Evolutionary conservation across 2,888 invertebrate species (phyloP), one percentile per base, ranked within the genome.

Genomic region (Yponomeuta sedellus): DNA sequence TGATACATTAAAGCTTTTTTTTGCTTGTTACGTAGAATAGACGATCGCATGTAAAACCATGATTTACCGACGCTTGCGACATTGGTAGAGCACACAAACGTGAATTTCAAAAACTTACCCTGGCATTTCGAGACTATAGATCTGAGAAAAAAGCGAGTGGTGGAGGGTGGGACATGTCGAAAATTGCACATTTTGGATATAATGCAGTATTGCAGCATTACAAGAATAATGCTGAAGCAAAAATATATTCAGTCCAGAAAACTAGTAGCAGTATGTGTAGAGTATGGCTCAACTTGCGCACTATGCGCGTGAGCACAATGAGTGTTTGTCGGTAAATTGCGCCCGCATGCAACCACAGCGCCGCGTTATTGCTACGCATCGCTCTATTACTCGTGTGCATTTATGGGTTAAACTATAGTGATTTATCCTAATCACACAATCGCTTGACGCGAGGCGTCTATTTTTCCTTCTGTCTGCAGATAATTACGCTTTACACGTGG

Each of bases 351-450:
- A 61, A 61, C n/a, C 34, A 11, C 62, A 61, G 62, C 39, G 28
- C 12, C 62, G 11, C 39, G 40, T 62, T 34, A 39, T 40, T 19
- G 62, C 62, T 62, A 62, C 39, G 20, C 34, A 62, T 39, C 62
- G n/a, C 59, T 59, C 20, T 25, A 25, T 25, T 12, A 12, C 59
- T 34, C 34, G 34, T 25, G 59, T 25, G 22, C 59, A 59, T 59
- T 59, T 19, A 59, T 59, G 20, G 16, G 12, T 16, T 10, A 39
- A 39, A 34, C 28, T 34, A 39, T n/a, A 20, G 59, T 59, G 62
- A 62, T 19, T 62, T 62, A 62, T 62, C 62, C 62, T 62, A 62
- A 62, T 62, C 19, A n/a, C 62, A 62, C 28, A 19, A 28, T 34
- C 16, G 58, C 25, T 22, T 34, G 39, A 62, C 62, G 39, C 22